Percentiles rank a stretch among this genome's conserved stretches.
Conservation (phyloP, 2,797 vertebrate genomes). For the Rhinella marina region DNA sequence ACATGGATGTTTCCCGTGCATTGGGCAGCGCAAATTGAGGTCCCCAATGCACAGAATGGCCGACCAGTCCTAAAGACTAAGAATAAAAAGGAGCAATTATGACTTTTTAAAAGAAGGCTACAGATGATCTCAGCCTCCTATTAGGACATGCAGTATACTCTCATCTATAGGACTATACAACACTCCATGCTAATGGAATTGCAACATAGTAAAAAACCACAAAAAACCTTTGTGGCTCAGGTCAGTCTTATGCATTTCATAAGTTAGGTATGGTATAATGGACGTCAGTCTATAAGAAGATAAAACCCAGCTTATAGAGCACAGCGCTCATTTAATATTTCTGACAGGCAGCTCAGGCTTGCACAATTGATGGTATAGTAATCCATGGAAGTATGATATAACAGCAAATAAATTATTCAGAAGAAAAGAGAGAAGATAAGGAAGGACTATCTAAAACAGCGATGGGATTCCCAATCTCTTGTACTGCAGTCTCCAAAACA, state of each 20-base stretch:
- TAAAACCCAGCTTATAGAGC: not conserved
- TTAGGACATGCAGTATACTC: not conserved
- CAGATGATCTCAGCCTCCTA: not conserved
- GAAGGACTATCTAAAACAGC: constrained; percentile 44
- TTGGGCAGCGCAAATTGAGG: too few species aligned
- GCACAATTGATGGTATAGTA: constrained; percentile 27
- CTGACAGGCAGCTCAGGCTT: constrained; percentile 31
- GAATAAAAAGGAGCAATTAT: not conserved
- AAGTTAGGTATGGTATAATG: constrained; percentile 8
- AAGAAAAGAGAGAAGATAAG: constrained; percentile 56
- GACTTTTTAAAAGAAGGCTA: not conserved
- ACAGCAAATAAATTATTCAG: constrained; percentile 61
- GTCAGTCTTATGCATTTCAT: constrained; percentile 25
- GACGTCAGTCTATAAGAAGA: constrained; percentile 9
- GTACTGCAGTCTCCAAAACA: constrained; percentile 53
- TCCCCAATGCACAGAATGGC: too few species aligned
- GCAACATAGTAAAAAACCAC: not conserved
- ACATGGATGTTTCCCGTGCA: too few species aligned
- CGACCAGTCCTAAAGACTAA: too few species aligned
- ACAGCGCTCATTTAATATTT: constrained; percentile 40
- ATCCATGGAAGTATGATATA: constrained; percentile 40
- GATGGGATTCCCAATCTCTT: constrained; percentile 2
- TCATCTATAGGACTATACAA: not conserved
- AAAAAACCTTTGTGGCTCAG: not conserved
- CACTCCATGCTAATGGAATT: not conserved